A percentile compares a stretch with the other conserved stretches of the same genome.
Conservation (phyloP, 2,888 invertebrate species). For the Ophioninae sp. region DNA sequence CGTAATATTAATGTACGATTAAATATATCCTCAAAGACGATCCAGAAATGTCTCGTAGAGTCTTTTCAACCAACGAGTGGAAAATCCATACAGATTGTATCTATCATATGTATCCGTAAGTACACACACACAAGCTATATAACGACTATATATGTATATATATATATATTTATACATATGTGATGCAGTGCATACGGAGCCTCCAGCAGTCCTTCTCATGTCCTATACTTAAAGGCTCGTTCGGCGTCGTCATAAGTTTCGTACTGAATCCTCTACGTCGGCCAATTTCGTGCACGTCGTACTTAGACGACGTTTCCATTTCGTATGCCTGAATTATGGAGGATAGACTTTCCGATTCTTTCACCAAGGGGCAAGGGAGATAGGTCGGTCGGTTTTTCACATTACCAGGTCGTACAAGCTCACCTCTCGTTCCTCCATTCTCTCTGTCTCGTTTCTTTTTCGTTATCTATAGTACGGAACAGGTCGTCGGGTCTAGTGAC, state of each 20-base stretch:
- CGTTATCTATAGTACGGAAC: constrained; percentile 28
- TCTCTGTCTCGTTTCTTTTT: constrained; percentile 12
- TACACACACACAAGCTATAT: background rate
- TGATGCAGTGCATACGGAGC: constrained; percentile 30
- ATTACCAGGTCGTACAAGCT: constrained; percentile 22
- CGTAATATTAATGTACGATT: background rate
- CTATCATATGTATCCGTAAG: background rate
- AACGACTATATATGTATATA: constrained; percentile 3
- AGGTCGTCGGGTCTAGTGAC: constrained; percentile 16
- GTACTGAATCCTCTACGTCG: constrained; percentile 37
- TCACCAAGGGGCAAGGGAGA: constrained; percentile 26
- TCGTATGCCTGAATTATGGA: constrained; percentile 64
- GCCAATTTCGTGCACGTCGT: constrained; percentile 63
- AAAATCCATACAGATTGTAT: constrained; percentile 23
- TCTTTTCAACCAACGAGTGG: constrained; percentile 38
- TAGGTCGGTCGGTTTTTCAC: constrained; percentile 32
- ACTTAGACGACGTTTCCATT: constrained; percentile 65
- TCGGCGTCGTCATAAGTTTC: constrained; percentile 35
- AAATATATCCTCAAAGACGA: constrained; percentile 15
- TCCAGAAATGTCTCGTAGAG: constrained; percentile 45
- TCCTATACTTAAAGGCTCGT: constrained; percentile 42
- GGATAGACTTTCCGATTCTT: constrained; percentile 63
- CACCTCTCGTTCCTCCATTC: constrained; percentile 11
- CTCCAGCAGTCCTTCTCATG: constrained; percentile 29
- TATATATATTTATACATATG: background rate